A percentile compares a stretch with the other conserved stretches of the same genome.
Evolutionary conservation across 2,113 vertebrate species (phyloP).

Genomic region (Centrocercus urophasianus): DNA sequence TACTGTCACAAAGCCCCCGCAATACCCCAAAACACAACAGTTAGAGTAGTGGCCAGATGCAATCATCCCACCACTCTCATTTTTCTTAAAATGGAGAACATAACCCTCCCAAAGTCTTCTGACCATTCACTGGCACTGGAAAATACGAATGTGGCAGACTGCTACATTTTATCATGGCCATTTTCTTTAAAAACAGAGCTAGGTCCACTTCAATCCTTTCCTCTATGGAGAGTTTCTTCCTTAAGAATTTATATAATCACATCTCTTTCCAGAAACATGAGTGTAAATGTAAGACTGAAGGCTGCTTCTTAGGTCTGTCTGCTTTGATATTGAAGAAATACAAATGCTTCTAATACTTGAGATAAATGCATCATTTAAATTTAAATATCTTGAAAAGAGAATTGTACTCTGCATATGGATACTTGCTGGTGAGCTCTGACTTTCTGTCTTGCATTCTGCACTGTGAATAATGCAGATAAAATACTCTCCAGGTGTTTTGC

Average conservation of each 20-base stretch:
- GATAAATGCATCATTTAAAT: slow-evolving; percentile 25
- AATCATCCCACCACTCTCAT: background rate
- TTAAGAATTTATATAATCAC: background rate
- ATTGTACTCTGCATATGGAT: slow-evolving; percentile 16
- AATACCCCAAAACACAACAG: background rate
- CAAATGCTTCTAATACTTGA: slow-evolving; percentile 33
- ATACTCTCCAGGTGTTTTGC: slow-evolving; percentile 55
- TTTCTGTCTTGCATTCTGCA: slow-evolving; percentile 28
- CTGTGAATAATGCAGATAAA: slow-evolving; percentile 67
- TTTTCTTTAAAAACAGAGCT: background rate
- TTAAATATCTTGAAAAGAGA: slow-evolving; percentile 49
- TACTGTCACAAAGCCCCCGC: background rate
- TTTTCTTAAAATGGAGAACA: background rate
- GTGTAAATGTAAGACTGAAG: background rate
- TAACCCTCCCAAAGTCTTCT: background rate
- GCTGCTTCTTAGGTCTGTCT: background rate
- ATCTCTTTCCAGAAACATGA: background rate
- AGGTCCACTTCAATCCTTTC: background rate
- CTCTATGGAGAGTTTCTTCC: background rate
- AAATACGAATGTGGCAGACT: background rate
- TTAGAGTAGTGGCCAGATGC: background rate
- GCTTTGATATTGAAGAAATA: slow-evolving; percentile 51
- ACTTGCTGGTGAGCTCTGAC: background rate
- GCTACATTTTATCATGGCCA: accelerated
- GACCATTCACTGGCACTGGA: background rate